Evolutionary conservation across 2,797 vertebrate species (phyloP).

Genomic region (Valencia hispanica): DNA sequence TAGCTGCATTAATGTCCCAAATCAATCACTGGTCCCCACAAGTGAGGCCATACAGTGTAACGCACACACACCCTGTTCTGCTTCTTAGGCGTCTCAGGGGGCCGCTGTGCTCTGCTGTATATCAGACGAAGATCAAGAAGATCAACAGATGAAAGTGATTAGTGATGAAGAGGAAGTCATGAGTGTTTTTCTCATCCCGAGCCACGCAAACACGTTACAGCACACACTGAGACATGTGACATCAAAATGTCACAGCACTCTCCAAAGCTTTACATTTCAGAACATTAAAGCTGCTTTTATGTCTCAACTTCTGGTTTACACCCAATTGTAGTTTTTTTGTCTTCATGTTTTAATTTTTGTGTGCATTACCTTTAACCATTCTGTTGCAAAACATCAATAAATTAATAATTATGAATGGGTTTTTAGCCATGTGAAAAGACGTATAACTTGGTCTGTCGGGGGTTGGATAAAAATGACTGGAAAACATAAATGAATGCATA

Average conservation of each 20-base stretch:
- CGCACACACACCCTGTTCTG: conserved; percentile 19
- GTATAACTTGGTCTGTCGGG: background rate
- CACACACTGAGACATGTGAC: conserved; percentile 23
- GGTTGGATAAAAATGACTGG: background rate
- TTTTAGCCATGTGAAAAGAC: background rate
- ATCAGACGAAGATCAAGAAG: conserved; percentile 67
- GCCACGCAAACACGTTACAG: conserved; percentile 22
- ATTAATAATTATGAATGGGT: background rate
- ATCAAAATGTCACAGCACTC: conserved; percentile 11
- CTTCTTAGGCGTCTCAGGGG: conserved; percentile 34
- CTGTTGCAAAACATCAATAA: background rate
- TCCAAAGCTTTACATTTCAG: conserved; percentile 10
- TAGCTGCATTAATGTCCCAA: background rate
- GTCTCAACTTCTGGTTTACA: background rate
- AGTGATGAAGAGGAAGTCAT: conserved; percentile 93
- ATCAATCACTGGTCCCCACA: conserved; percentile 9
- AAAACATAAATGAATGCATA: background rate
- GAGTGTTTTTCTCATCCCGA: conserved; percentile 64
- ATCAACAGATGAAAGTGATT: conserved; percentile 92
- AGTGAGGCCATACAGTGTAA: conserved; percentile 9
- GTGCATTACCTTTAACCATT: conserved; percentile 1
- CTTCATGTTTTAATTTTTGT: background rate
- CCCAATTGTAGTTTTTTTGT: background rate
- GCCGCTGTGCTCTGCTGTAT: conserved; percentile 27
- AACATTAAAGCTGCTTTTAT: background rate